Base-by-base conservation (phyloP, 2,113 vertebrate species). In the Henicopernis longicauda region DNA sequence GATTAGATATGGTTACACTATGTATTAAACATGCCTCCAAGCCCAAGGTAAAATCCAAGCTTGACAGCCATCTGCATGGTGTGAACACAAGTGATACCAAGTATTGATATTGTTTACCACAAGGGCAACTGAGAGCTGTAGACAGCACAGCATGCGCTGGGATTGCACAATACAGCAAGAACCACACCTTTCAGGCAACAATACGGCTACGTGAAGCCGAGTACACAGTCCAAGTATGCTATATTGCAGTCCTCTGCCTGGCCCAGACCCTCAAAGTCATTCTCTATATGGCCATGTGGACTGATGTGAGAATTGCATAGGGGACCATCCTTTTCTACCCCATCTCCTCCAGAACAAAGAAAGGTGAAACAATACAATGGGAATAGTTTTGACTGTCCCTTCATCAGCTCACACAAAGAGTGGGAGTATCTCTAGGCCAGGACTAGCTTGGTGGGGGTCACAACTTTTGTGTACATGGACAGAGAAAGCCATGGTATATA, bases 51-150 rank as follows among this genome's bases (percentile, higher is more conserved):
- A 88, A 71, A 84, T 70, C 25, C 16, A 82, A 36, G 44, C 54
- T 70, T 31, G 6, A 23, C 0, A 44, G 23, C 26, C 40, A 20
- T 22, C 71, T 21, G 67, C 20, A 4, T 1, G 3, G 42, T n/a
- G 34, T 50, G n/a, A 78, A 38, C 47, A 47, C 0, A 19, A 82
- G 31, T 0, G 0, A 26, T 1, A 18, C 22, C 3, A 1, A 23
- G 19, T 45, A 50, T 40, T n/a, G 67, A 17, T 22, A 10, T 6
- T 2, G 1, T 49, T 76, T 5, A 9, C 6, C 9, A 4, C 20
- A 22, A 57, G 18, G 76, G 54, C 22, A 45, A 38, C 1, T 0
- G 32, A 5, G 1, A 58, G 17, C n/a, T 63, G 58, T 36, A 70
- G 47, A 22, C 5, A 26, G 3, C 1, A 25, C 6, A 32, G 3